Conservation (phyloP, 1,140 invertebrate genomes). For the Pomacea maculata region DNA sequence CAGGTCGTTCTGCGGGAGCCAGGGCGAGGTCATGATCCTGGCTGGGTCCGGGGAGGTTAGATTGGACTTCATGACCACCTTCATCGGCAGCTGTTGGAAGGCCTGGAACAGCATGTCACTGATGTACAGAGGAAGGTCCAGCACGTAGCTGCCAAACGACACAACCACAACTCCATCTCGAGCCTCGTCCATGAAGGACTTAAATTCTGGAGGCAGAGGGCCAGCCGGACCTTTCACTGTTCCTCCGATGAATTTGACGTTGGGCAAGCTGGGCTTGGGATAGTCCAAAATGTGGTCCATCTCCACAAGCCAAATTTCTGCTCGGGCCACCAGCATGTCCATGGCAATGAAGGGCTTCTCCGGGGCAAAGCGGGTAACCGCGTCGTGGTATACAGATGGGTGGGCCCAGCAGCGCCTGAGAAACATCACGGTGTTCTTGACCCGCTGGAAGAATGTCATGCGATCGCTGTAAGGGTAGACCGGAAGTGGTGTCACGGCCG, state of each 20-base stretch:
- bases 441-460: constrained; percentile 26
- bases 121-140: constrained; percentile 14
- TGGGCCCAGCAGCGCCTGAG: constrained; percentile 17
- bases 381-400: constrained; percentile 1
- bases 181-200: constrained; percentile 28
- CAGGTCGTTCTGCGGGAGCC: constrained; percentile 85
- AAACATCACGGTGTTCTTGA: constrained; percentile 13
- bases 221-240: constrained; percentile 14
- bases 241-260: constrained; percentile 35
- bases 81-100: constrained; percentile 23
- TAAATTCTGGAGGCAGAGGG: constrained; percentile 8
- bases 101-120: constrained; percentile 22
- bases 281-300: constrained; percentile 34
- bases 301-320: constrained; percentile 29
- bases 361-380: constrained; percentile 14
- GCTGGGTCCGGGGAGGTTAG: constrained; percentile 56
- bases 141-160: constrained; percentile 35
- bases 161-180: constrained; percentile 35
- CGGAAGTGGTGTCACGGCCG: constrained; percentile 5
- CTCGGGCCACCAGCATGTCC: constrained; percentile 12
- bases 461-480: constrained; percentile 5
- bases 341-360: constrained; percentile 19
- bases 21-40: constrained; percentile 78
- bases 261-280: constrained; percentile 30
- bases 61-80: constrained; percentile 15